Evolutionary conservation across 2,113 vertebrate species (phyloP).

Genomic region (Caracal caracal): DNA sequence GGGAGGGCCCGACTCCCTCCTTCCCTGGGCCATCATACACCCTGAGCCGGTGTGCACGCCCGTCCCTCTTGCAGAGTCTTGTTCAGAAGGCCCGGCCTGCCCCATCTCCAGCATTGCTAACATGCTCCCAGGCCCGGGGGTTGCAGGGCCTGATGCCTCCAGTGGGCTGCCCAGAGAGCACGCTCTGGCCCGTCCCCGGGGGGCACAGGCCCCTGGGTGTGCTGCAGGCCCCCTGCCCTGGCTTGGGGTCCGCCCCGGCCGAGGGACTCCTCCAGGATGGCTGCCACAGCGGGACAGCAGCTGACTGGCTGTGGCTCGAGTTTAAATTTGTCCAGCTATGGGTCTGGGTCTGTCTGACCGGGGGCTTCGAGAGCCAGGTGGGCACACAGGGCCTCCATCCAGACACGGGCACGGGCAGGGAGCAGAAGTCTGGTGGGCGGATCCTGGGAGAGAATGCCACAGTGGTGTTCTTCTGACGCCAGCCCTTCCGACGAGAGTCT

Average conservation of each 20-base stretch:
- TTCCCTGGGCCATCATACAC: rapidly evolving
- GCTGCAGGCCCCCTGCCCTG: rapidly evolving
- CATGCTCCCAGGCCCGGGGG: not conserved
- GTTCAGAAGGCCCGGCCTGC: not conserved
- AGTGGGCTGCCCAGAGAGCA: not conserved
- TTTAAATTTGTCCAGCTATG: rapidly evolving
- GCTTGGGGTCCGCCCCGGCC: no score
- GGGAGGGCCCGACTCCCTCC: no score
- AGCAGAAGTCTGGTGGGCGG: not conserved
- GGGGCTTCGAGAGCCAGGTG: not conserved
- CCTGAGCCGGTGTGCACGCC: rapidly evolving
- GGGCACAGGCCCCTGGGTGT: rapidly evolving
- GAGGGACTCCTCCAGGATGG: not conserved
- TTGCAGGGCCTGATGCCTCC: not conserved
- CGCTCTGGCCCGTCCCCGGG: rapidly evolving
- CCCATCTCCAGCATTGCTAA: rapidly evolving
- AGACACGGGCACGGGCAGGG: not conserved
- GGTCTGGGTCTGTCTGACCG: not conserved
- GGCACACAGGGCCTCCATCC: not conserved
- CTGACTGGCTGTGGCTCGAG: rapidly evolving
- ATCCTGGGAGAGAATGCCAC: not conserved
- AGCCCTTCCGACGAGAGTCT: not conserved
- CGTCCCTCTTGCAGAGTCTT: rapidly evolving
- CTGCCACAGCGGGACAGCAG: rapidly evolving
- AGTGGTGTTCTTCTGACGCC: not conserved